Base-by-base conservation (phyloP, 2,113 vertebrate genomes). In the Cyprinodon tularosa region DNA sequence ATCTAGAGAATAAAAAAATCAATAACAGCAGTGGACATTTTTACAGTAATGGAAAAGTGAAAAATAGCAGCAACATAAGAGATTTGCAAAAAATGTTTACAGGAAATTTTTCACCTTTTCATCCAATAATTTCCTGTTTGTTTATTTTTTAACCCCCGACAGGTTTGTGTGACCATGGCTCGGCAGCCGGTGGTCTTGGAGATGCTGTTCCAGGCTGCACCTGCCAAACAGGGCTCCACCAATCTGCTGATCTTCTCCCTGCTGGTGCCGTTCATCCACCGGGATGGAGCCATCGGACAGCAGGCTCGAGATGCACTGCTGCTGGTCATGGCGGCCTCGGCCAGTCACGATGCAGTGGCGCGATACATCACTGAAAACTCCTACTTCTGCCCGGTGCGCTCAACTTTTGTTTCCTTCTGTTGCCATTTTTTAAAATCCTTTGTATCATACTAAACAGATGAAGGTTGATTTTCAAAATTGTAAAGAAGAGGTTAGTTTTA, bases 191-290 rank as follows among this genome's bases (percentile, higher is more conserved):
- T 95, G 65, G 85, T 97, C 66, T 91, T 99, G 17, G 97, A 99
- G 93, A 95, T 96, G 87, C 92, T 99, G 93, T 96, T 99, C 89
- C 95, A 94, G 83, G 92, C 94, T 40, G 94, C 94, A 9, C 88
- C 91, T 0, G 92, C 91, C 50, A 96, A 96, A 78, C 96, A 95
- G 84, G 96, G 95, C 68, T 92, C 97, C 3, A 93, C 95, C 81
- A 96, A 96, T 77, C 96, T 97, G 81, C 93, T 98, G 48, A 95
- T 99, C 88, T 99, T 99, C 93, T 98, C 98, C 59, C 95, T 98
- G 68, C 96, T 99, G 17, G 95, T 98, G 71, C 97, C 97, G 11
- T 99, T 97, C 92, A 96, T 99, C 86, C 98, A 99, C 91, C 97
- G 96, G 17, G 97, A 99, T 71, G 97, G 98, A 0, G 76, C 94